Evolutionary conservation across 64 coral and sea anemone genomes (phyloP).

Genomic region (Hydrozoanthus tunicans): DNA sequence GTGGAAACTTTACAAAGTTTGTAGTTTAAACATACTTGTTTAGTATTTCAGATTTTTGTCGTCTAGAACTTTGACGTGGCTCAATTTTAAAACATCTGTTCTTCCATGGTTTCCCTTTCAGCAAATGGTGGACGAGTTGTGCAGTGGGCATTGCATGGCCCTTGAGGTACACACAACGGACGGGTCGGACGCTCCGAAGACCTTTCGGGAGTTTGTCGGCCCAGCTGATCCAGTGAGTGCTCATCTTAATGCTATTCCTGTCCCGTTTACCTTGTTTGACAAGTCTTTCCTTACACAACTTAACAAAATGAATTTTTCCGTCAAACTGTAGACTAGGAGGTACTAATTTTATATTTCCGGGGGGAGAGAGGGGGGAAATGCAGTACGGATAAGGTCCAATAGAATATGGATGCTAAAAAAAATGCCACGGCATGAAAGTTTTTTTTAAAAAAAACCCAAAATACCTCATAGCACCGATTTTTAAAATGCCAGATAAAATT

Average conservation of each 20-base stretch:
- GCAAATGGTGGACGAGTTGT: constrained; percentile 96
- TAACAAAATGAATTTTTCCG: too few species aligned
- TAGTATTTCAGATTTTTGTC: neutral
- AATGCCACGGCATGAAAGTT: too few species aligned
- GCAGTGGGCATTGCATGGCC: constrained; percentile 88
- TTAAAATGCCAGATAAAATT: too few species aligned
- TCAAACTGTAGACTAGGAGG: too few species aligned
- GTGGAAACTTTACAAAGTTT: neutral
- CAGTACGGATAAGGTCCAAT: too few species aligned
- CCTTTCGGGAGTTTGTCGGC: constrained; percentile 95
- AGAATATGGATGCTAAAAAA: too few species aligned
- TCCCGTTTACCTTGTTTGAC: neutral
- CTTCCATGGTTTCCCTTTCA: constrained; percentile 7
- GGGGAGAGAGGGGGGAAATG: too few species aligned
- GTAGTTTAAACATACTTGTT: neutral
- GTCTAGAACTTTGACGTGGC: neutral
- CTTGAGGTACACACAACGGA: constrained; percentile 66
- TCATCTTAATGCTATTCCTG: too few species aligned
- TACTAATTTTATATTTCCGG: too few species aligned
- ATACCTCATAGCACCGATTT: too few species aligned
- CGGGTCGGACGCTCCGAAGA: constrained; percentile 57
- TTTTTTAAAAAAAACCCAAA: too few species aligned
- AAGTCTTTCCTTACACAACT: too few species aligned
- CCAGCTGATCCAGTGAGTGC: constrained; percentile 86
- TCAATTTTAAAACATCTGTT: neutral